Evolutionary conservation across 2,797 vertebrate species (phyloP).

Genomic region (Spinibarbus caldwelli): DNA sequence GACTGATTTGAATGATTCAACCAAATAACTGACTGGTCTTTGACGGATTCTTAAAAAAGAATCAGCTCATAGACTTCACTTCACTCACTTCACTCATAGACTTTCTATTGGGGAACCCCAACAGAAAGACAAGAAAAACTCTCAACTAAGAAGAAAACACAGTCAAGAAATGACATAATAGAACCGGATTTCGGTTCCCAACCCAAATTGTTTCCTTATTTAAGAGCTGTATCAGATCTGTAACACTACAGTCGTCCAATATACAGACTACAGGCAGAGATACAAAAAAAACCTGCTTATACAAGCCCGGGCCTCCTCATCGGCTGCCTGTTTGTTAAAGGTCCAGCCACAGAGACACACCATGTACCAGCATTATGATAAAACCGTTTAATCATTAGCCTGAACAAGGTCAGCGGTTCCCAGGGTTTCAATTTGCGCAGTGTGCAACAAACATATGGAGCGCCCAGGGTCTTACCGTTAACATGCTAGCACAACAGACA

Average conservation of each 20-base stretch:
- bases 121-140: neutral
- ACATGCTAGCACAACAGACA: constrained; percentile 3
- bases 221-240: neutral
- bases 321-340: constrained; percentile 26
- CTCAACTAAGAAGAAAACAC: neutral
- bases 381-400: constrained; percentile 65
- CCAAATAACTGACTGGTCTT: neutral
- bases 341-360: constrained; percentile 36
- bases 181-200: neutral
- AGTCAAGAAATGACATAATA: neutral
- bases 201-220: neutral
- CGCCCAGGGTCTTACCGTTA: constrained; percentile 10
- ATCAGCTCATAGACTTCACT: neutral
- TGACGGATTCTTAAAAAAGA: neutral
- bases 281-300: neutral
- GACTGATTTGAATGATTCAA: neutral
- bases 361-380: constrained; percentile 53
- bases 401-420: constrained; percentile 54
- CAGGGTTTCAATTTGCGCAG: constrained; percentile 47
- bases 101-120: too few species aligned
- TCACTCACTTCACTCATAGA: too few species aligned
- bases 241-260: neutral
- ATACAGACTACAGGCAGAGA: neutral
- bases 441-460: constrained; percentile 52
- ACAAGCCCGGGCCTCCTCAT: neutral